Percentiles rank a stretch among this genome's conserved stretches.
Evolutionary conservation across 2,888 invertebrate genomes (phyloP).

Genomic region (Aspidiotus destructor): DNA sequence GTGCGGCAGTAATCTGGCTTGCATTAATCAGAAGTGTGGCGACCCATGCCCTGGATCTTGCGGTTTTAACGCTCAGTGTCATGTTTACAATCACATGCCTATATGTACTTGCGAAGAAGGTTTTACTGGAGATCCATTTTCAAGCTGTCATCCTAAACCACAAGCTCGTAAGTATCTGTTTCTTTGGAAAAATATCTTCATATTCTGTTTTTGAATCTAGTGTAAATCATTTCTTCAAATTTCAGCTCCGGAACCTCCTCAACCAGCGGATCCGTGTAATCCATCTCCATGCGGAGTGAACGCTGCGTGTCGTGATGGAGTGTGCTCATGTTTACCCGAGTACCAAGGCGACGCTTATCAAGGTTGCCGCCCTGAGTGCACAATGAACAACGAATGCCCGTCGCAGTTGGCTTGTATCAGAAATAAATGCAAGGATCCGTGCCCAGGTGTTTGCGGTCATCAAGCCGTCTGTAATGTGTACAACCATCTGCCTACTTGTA

Average conservation of each 20-base stretch:
- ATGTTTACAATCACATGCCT: slow-evolving; percentile 66
- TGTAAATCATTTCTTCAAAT: slow-evolving; percentile 10
- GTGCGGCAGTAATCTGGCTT: slow-evolving; percentile 45
- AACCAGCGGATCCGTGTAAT: slow-evolving; percentile 45
- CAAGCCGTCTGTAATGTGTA: slow-evolving; percentile 42
- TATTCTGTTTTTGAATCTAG: neutral
- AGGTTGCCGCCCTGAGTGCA: slow-evolving; percentile 41
- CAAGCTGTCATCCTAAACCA: slow-evolving; percentile 52
- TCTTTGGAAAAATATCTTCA: neutral
- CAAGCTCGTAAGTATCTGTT: slow-evolving; percentile 40
- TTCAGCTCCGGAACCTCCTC: slow-evolving; percentile 15
- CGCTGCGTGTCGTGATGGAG: slow-evolving; percentile 52
- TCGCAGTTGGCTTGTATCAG: slow-evolving; percentile 41
- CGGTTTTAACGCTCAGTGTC: slow-evolving; percentile 63
- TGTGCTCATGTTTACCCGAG: slow-evolving; percentile 60
- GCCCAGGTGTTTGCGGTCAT: slow-evolving; percentile 41
- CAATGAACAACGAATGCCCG: slow-evolving; percentile 40
- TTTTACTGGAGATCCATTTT: slow-evolving; percentile 66
- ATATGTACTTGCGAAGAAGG: slow-evolving; percentile 64
- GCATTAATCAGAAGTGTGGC: slow-evolving; percentile 45
- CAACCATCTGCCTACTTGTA: slow-evolving; percentile 44
- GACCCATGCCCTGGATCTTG: slow-evolving; percentile 54
- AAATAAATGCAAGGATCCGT: slow-evolving; percentile 42
- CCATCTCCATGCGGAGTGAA: slow-evolving; percentile 58
- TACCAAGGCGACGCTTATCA: slow-evolving; percentile 57